phyloP scores from a whole-genome alignment of 2,888 invertebrate species.

The Ophion costatus region DNA sequence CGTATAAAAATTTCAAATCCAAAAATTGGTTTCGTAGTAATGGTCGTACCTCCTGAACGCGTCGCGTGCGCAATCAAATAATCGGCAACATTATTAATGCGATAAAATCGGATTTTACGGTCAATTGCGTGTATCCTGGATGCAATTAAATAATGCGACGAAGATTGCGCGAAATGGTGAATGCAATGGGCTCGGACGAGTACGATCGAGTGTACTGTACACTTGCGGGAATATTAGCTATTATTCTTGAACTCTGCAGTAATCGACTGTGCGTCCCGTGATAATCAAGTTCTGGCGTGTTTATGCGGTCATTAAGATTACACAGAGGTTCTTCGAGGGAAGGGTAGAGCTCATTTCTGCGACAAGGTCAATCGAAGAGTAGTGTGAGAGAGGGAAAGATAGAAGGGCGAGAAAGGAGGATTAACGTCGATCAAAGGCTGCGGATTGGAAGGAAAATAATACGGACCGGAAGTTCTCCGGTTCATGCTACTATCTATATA shows the following conservation, averaged over 20 bases:
- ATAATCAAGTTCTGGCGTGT: constrained; percentile 47
- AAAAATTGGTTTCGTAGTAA: too few relatives aligned
- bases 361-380: constrained; percentile 56
- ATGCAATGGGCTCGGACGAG: neutral
- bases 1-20: too few relatives aligned
- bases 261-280: constrained; percentile 36
- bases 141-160: constrained; percentile 17
- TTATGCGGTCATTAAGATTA: constrained; percentile 41
- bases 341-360: constrained; percentile 48
- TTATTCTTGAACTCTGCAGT: constrained; percentile 29
- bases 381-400: constrained; percentile 1
- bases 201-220: neutral
- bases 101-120: constrained; percentile 1
- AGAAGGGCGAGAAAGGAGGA: constrained; percentile 3
- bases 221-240: constrained; percentile 10
- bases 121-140: neutral
- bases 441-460: constrained; percentile 49
- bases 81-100: neutral
- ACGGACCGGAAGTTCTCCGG: constrained; percentile 55
- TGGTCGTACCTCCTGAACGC: too few relatives aligned
- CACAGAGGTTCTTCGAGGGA: constrained; percentile 28
- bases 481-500: constrained; percentile 4
- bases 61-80: neutral
- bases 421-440: constrained; percentile 15
- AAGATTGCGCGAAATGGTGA: neutral